Base-by-base conservation (phyloP, 2,797 vertebrate genomes). In the Acropternis orthonyx region DNA sequence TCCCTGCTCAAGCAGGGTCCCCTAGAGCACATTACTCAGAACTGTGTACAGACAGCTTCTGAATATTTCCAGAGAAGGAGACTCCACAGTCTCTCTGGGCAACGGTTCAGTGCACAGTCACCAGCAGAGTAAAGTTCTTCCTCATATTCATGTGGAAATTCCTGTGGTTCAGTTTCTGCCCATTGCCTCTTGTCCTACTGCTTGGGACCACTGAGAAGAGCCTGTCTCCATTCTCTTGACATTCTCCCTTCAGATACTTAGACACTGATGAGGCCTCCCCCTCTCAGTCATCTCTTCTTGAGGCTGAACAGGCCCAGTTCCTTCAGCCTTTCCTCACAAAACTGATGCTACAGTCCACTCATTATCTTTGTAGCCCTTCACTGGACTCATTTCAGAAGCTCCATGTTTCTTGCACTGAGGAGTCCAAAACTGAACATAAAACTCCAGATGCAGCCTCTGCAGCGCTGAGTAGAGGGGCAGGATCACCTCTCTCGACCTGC, bases 291-390 rank as follows among this genome's bases (percentile, higher is more conserved):
- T 20, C 67, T 65, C 27, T 66, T 51, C 37, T 73, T 4, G 28
- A 73, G n/a, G 37, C 37, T 51, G 51, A 79, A 58, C 13, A 51
- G 16, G 23, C 15, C 23, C 37, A 58, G 44, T 28, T 44, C 27
- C 4, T 20, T 51, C 44, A 51, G 23, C 1, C n/a, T 51, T 51
- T 51, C 13, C n/a, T 65, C 9, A 12, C 7, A n/a, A 51, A 6
- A 51, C 7, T 44, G 51, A 58, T 43, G 24, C 3, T 72, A 9
- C 23, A 21, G 16, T 16, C 11, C n/a, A 20, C 5, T 37, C 37
- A 11, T 34, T 19, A 44, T 24, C 27, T 56, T 72, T 0, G 0
- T 8, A 44, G 32, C 19, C 27, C 37, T 72, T 44, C 2, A 2
- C 37, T n/a, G 23, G 44, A 66, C n/a, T 2, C 0, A 0, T 14